Evolutionary conservation across 2,888 invertebrate species (phyloP).

Genomic region (Petrolisthes manimaculis): DNA sequence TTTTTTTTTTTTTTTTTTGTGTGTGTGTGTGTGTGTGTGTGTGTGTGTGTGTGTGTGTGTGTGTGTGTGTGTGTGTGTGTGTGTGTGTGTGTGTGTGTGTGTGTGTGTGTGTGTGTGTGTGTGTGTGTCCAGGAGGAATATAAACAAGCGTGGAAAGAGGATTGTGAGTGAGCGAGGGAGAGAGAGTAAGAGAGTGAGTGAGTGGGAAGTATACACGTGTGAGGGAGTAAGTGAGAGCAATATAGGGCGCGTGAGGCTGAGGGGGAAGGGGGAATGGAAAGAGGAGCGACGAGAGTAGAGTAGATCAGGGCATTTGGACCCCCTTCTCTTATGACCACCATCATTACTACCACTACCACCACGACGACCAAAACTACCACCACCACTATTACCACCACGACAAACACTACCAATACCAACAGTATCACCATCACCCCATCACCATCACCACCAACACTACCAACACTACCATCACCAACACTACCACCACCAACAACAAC

Average conservation of each 20-base stretch:
- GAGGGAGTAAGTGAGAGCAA: not conserved
- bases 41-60: too few relatives aligned
- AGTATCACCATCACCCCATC: too few relatives aligned
- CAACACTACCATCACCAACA: too few relatives aligned
- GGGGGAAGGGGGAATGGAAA: not conserved
- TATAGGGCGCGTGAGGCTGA: not conserved
- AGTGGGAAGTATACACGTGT: not conserved
- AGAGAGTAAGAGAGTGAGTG: not conserved
- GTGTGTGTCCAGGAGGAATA: not conserved
- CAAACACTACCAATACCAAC: too few relatives aligned
- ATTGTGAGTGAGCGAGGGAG: not conserved
- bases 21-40: too few relatives aligned
- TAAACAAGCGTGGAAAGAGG: not conserved
- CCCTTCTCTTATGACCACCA: too few relatives aligned
- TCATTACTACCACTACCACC: too few relatives aligned
- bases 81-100: not conserved
- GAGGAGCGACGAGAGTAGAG: not conserved
- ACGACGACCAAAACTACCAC: too few relatives aligned
- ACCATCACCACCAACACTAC: too few relatives aligned
- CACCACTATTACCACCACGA: too few relatives aligned
- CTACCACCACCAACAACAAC: too few relatives aligned
- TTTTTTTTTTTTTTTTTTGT: too few relatives aligned
- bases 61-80: not conserved
- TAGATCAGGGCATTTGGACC: not conserved
- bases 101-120: not conserved